Conservation (phyloP, 2,797 vertebrate genomes). For the Cynodonichthys magdalenae region DNA sequence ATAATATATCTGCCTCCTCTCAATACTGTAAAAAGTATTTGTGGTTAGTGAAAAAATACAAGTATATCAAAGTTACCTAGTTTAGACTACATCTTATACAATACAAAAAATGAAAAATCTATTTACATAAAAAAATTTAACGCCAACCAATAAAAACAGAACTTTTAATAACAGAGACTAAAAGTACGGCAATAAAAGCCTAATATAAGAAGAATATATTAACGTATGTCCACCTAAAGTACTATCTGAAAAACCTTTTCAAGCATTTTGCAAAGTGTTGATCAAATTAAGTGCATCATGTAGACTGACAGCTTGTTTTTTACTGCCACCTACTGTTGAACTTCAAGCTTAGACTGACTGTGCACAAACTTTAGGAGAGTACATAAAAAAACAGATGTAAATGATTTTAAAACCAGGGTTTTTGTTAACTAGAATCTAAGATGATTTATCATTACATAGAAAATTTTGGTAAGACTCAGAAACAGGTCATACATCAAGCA, state of each 20-base stretch:
- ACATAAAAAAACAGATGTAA: background rate
- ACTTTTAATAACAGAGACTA: too few relatives aligned
- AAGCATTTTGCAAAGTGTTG: background rate
- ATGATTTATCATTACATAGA: background rate
- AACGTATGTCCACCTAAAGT: background rate
- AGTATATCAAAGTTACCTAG: too few relatives aligned
- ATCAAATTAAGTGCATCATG: background rate
- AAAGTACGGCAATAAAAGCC: background rate
- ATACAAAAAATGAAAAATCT: too few relatives aligned
- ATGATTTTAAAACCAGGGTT: background rate
- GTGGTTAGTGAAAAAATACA: too few relatives aligned
- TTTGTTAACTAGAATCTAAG: background rate
- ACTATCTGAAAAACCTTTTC: too few relatives aligned
- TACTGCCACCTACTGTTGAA: constrained; percentile 62
- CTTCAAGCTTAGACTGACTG: background rate
- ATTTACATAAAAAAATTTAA: too few relatives aligned
- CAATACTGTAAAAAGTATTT: too few relatives aligned
- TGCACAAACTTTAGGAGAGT: background rate
- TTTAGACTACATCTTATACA: too few relatives aligned
- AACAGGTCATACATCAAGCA: background rate
- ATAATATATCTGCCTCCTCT: too few relatives aligned
- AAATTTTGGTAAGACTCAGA: background rate
- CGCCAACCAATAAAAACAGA: too few relatives aligned
- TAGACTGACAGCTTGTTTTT: constrained; percentile 24
- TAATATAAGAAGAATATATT: constrained; percentile 9